phyloP scores from a whole-genome alignment of 2,888 invertebrate genomes.

The Marronus borbonicus region DNA sequence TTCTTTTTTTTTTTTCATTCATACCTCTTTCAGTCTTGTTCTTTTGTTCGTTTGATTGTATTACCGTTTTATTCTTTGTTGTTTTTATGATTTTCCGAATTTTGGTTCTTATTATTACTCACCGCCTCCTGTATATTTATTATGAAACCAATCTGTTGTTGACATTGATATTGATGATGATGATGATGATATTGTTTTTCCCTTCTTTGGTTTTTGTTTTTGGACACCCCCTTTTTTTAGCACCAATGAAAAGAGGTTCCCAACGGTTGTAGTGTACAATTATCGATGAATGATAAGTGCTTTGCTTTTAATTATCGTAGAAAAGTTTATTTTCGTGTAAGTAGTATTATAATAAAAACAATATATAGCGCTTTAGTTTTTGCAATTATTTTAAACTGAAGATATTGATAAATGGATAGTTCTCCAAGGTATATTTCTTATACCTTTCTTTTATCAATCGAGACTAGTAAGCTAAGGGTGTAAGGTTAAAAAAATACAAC shows the following conservation, averaged over 20 bases:
- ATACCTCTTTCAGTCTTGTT: constrained; percentile 4
- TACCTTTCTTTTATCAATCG: too few species aligned
- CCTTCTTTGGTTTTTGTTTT: constrained; percentile 9
- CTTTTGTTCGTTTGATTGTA: constrained; percentile 2
- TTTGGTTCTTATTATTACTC: constrained; percentile 11
- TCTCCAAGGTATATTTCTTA: too few species aligned
- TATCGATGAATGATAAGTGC: background rate
- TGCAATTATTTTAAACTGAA: too few species aligned
- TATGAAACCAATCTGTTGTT: constrained; percentile 23
- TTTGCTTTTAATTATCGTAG: background rate
- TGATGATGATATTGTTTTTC: constrained; percentile 22
- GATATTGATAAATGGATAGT: too few species aligned
- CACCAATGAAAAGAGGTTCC: constrained; percentile 36
- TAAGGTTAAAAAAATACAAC: too few species aligned
- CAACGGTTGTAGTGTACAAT: constrained; percentile 28
- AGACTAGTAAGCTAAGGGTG: too few species aligned
- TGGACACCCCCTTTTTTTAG: constrained; percentile 30
- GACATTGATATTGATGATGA: constrained; percentile 28
- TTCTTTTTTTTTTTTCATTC: constrained; percentile 30
- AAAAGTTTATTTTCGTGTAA: background rate
- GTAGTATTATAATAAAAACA: too few species aligned
- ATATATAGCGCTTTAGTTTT: too few species aligned
- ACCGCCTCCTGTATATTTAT: constrained; percentile 3
- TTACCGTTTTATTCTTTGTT: constrained; percentile 7
- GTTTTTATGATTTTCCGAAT: too few species aligned